Conservation (phyloP, 2,888 invertebrate genomes). For the Syritta pipiens region DNA sequence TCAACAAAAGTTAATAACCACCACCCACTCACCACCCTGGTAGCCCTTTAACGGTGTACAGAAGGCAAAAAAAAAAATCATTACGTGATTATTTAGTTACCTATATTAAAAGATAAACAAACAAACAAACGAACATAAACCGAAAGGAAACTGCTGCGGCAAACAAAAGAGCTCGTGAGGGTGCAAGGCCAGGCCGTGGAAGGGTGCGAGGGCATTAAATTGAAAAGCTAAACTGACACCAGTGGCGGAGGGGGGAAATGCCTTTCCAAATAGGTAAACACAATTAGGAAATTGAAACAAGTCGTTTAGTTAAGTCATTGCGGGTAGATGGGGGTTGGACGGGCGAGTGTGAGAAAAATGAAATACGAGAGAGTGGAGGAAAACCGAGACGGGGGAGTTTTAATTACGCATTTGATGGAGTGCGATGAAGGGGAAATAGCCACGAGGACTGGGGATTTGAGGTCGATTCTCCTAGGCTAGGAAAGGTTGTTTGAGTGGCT, state of each 20-base stretch:
- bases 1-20: conserved; percentile 4
- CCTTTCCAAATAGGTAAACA: conserved; percentile 51
- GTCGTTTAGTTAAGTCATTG: conserved; percentile 50
- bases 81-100: conserved; percentile 37
- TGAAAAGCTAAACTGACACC: conserved; percentile 29
- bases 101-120: conserved; percentile 42
- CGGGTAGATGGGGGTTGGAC: conserved; percentile 4
- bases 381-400: no score
- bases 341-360: background rate
- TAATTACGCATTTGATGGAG: conserved; percentile 4
- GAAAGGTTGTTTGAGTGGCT: no score
- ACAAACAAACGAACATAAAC: conserved; percentile 14
- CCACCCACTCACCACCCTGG: background rate
- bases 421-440: background rate
- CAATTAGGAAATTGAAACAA: conserved; percentile 59
- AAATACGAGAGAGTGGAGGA: background rate
- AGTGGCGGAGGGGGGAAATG: conserved; percentile 19
- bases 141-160: background rate
- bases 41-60: background rate
- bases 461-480: no score
- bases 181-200: background rate
- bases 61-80: background rate
- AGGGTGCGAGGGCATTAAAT: conserved; percentile 2
- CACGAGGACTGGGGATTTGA: no score
- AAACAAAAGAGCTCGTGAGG: background rate